phyloP scores from a whole-genome alignment of 1,140 invertebrate genomes.

The Lucilia cuprina region DNA sequence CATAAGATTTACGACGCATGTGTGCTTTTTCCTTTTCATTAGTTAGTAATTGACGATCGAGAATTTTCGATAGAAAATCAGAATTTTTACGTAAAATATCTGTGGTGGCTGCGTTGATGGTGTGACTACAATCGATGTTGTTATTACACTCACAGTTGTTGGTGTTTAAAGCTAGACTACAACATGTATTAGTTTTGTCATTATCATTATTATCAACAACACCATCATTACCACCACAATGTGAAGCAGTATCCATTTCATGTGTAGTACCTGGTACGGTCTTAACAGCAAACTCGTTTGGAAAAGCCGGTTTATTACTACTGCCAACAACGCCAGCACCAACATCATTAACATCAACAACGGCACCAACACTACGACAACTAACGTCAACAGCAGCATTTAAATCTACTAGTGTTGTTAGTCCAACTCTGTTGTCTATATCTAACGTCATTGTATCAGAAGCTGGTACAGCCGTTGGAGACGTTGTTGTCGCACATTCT shows the following conservation, averaged over 20 bases:
- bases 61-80: conserved; percentile 61
- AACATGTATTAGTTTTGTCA: conserved; percentile 24
- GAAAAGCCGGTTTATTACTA: conserved; percentile 51
- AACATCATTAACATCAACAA: not conserved
- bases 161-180: not conserved
- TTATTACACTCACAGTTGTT: not conserved
- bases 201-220: conserved; percentile 42
- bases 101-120: conserved; percentile 44
- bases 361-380: not conserved
- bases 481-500: conserved; percentile 41
- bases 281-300: conserved; percentile 51
- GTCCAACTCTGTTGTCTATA: conserved; percentile 22
- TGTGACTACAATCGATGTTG: conserved; percentile 10
- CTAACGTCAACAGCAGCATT: not conserved
- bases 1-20: conserved; percentile 60
- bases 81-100: conserved; percentile 60
- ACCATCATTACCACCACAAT: not conserved
- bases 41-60: conserved; percentile 58
- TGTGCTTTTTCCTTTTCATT: conserved; percentile 58
- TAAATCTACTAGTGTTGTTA: conserved; percentile 26
- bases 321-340: not conserved
- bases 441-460: conserved; percentile 9
- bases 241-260: conserved; percentile 53
- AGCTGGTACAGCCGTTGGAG: conserved; percentile 13
- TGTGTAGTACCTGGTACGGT: conserved; percentile 34